Percentiles rank a stretch among this genome's conserved stretches.
Conservation (phyloP, 2,113 vertebrate species). For the Calidris pugnax region DNA sequence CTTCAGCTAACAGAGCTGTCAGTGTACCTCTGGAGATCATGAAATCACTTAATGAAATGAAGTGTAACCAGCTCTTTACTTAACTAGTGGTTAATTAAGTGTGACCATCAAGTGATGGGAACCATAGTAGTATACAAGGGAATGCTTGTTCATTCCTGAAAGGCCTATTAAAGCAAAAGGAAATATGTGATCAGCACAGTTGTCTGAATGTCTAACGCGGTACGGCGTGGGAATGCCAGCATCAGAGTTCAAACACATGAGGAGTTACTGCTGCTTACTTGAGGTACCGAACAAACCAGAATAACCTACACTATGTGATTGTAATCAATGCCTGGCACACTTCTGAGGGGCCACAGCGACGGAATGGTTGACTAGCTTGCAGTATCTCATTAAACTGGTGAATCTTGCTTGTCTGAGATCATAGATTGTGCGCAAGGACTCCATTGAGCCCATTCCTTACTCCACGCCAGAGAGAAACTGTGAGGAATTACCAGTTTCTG, state of each 20-base stretch:
- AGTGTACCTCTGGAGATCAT: slow-evolving; percentile 55
- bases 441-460: background rate
- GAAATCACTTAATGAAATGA: slow-evolving; percentile 69
- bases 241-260: background rate
- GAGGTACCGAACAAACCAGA: slow-evolving; percentile 16
- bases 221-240: slow-evolving; percentile 4
- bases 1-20: slow-evolving; percentile 56
- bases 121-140: slow-evolving; percentile 46
- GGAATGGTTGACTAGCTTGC: background rate
- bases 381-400: background rate
- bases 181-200: slow-evolving; percentile 50
- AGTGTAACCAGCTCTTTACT: slow-evolving; percentile 56
- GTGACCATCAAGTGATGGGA: slow-evolving; percentile 65
- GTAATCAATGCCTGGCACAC: background rate
- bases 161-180: slow-evolving; percentile 58
- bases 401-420: background rate
- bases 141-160: slow-evolving; percentile 66
- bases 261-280: slow-evolving; percentile 10
- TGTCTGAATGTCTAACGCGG: slow-evolving; percentile 22
- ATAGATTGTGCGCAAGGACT: background rate
- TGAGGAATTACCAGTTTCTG: background rate
- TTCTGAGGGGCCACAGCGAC: background rate
- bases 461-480: background rate
- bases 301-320: background rate
- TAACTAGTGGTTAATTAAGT: slow-evolving; percentile 60